phyloP scores from a whole-genome alignment of 2,113 vertebrate species.

The Bambusicola thoracicus region DNA sequence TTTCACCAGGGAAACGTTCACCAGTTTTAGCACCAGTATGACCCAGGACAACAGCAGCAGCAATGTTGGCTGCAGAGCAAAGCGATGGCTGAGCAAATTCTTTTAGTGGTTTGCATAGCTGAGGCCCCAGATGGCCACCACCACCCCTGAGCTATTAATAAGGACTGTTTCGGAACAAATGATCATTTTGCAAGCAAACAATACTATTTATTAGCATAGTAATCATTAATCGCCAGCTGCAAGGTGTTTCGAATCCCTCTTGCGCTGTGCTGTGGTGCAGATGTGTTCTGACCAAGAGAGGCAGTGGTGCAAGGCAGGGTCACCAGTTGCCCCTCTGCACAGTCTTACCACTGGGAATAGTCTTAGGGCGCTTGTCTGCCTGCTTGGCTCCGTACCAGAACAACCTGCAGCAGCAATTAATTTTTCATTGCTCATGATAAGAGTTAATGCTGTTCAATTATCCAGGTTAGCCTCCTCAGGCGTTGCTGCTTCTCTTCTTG shows the following conservation, averaged over 20 bases:
- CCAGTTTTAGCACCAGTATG: not conserved
- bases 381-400: rapidly evolving
- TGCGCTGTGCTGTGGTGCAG: not conserved
- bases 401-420: not conserved
- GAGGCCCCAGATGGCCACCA: not conserved
- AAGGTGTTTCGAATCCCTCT: not conserved
- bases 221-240: not conserved
- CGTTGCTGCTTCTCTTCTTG: not conserved
- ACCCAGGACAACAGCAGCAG: not conserved
- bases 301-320: rapidly evolving
- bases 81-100: not conserved
- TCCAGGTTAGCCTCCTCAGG: slow-evolving; percentile 29
- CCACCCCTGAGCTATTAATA: slow-evolving; percentile 29
- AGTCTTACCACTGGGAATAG: not conserved
- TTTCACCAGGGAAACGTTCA: slow-evolving; percentile 2
- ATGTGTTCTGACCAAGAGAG: not conserved
- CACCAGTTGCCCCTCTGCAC: not conserved
- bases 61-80: not conserved
- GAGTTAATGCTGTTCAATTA: not conserved
- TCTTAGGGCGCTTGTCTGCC: not conserved
- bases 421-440: not conserved
- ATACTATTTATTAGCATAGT: slow-evolving; percentile 10
- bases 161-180: slow-evolving; percentile 13
- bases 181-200: not conserved
- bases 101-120: not conserved